These are phyloP conservation scores for Caenorhabditis tropicalis DNA, from an alignment of 1,140 invertebrate genomes.

Conservation along the genomic window DNA sequence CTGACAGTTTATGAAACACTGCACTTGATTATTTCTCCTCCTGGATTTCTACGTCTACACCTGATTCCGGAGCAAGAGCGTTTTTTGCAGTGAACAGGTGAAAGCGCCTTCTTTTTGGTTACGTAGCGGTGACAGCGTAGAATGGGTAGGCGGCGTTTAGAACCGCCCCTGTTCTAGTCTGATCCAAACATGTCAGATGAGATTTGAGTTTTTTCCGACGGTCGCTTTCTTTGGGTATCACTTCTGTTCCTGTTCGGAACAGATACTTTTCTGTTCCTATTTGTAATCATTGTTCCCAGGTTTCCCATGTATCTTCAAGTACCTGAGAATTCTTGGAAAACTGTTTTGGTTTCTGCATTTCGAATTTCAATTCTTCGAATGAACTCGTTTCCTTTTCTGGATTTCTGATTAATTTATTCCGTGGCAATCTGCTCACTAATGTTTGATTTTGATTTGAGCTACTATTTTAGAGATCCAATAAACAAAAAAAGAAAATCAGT, in stretches of 20 bases:
- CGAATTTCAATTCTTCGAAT: no score
- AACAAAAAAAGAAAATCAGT: not conserved
- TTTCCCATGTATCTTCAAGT: no score
- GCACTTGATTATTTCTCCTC: not conserved
- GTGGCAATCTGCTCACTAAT: no score
- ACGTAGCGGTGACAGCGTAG: not conserved
- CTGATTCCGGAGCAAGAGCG: not conserved
- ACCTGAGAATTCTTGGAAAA: no score
- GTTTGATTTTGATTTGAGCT: no score
- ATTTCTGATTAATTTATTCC: no score
- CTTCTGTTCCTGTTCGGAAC: no score
- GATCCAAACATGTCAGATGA: not conserved
- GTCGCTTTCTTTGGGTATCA: not conserved
- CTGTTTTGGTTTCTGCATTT: no score
- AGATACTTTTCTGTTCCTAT: no score
- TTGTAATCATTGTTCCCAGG: no score
- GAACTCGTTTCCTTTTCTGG: no score
- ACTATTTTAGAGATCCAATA: not conserved
- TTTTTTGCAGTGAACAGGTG: slow-evolving; percentile 26
- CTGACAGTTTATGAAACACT: not conserved
- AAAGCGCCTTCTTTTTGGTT: not conserved
- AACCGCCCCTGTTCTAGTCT: slow-evolving; percentile 18
- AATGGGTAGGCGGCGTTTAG: slow-evolving; percentile 26
- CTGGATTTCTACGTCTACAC: not conserved
- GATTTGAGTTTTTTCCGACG: not conserved